phyloP scores from a whole-genome alignment of 2,797 vertebrate species.

The Pipistrellus nathusii region DNA sequence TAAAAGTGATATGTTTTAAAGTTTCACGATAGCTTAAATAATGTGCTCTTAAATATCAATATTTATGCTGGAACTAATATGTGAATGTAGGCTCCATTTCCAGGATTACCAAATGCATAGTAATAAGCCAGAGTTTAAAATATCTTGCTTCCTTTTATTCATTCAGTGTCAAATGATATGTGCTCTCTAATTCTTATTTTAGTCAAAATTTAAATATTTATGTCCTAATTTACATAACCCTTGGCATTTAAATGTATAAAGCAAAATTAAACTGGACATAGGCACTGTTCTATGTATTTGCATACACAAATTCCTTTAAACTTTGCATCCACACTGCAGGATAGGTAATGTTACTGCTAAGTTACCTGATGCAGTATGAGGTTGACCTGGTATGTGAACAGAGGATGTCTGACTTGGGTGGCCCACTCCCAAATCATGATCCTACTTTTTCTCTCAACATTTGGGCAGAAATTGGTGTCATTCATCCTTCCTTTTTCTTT shows the following conservation, averaged over 20 bases:
- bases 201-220: conserved; percentile 29
- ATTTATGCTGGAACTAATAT: conserved; percentile 30
- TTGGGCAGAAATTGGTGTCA: neutral
- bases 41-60: neutral
- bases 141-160: neutral
- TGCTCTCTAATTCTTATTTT: neutral
- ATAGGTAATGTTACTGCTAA: neutral
- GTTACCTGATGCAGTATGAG: neutral
- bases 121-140: neutral
- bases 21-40: neutral
- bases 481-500: neutral
- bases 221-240: neutral
- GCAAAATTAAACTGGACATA: neutral
- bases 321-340: neutral
- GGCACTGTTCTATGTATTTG: neutral
- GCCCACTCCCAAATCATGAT: neutral
- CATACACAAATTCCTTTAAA: neutral
- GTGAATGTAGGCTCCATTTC: conserved; percentile 20
- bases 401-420: neutral
- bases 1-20: neutral
- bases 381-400: neutral
- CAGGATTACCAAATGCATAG: neutral
- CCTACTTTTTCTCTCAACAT: neutral
- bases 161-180: neutral
- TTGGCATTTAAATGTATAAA: conserved; percentile 38